phyloP scores from a whole-genome alignment of 2,113 vertebrate genomes.

The Edolisoma coerulescens region DNA sequence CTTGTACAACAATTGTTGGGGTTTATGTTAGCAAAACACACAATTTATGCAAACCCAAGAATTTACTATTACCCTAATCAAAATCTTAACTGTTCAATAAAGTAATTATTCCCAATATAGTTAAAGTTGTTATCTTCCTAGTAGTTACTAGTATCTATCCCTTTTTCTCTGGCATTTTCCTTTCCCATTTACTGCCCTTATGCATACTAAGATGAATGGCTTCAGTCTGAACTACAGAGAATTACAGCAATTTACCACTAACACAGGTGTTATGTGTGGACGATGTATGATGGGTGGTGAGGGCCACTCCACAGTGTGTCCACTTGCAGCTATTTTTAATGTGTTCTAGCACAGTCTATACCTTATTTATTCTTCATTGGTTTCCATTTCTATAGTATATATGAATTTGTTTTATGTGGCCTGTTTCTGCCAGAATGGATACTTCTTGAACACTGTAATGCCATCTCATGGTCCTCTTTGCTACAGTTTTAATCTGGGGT shows the following conservation, averaged over 20 bases:
- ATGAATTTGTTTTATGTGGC: neutral
- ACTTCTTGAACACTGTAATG: neutral
- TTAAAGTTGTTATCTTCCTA: neutral
- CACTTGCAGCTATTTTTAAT: neutral
- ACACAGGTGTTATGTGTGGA: neutral
- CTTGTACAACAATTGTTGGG: neutral
- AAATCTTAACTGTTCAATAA: neutral
- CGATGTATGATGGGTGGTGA: neutral
- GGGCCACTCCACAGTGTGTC: neutral
- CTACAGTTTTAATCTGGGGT: neutral
- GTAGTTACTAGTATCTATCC: neutral
- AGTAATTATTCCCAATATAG: neutral
- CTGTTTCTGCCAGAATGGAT: neutral
- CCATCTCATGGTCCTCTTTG: neutral
- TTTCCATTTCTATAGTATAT: neutral
- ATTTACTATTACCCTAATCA: neutral
- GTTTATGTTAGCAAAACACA: neutral
- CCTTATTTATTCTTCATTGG: neutral
- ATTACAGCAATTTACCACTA: neutral
- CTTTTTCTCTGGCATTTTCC: neutral
- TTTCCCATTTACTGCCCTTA: neutral
- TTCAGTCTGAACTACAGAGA: neutral
- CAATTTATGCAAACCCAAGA: neutral
- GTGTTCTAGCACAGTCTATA: neutral
- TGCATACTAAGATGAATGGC: neutral